Percentiles rank a stretch among this genome's conserved stretches.
Evolutionary conservation across 2,797 vertebrate species (phyloP).

Genomic region (Anolis apletophallus): DNA sequence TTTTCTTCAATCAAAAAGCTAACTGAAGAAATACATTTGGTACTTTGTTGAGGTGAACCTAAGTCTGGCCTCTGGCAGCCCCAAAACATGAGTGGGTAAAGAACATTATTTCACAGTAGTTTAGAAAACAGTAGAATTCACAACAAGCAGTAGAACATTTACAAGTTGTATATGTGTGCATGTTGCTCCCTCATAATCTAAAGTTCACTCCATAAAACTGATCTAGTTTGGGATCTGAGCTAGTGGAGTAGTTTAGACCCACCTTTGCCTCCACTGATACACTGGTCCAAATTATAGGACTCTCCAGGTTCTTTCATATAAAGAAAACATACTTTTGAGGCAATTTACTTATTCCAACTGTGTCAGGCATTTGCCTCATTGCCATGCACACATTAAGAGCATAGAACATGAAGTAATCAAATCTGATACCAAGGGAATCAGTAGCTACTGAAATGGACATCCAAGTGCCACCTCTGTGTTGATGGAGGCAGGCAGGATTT

Average conservation of each 20-base stretch:
- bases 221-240: not conserved
- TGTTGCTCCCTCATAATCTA: not conserved
- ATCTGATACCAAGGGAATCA: no score
- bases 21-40: not conserved
- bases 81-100: not conserved
- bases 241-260: not conserved
- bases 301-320: not conserved
- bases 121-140: not conserved
- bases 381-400: conserved; percentile 15
- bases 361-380: conserved; percentile 24
- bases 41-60: not conserved
- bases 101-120: not conserved
- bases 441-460: no score
- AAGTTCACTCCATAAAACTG: not conserved
- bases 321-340: not conserved
- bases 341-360: not conserved
- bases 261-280: not conserved
- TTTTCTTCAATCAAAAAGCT: not conserved
- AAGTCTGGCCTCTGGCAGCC: not conserved
- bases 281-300: not conserved
- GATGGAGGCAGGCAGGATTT: no score
- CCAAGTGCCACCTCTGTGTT: no score
- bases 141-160: not conserved
- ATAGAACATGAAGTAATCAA: conserved; percentile 28
- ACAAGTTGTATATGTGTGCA: not conserved